These are phyloP conservation scores for Limnephilus lunatus DNA, from an alignment of 2,888 invertebrate genomes.

Conservation along the genomic window DNA sequence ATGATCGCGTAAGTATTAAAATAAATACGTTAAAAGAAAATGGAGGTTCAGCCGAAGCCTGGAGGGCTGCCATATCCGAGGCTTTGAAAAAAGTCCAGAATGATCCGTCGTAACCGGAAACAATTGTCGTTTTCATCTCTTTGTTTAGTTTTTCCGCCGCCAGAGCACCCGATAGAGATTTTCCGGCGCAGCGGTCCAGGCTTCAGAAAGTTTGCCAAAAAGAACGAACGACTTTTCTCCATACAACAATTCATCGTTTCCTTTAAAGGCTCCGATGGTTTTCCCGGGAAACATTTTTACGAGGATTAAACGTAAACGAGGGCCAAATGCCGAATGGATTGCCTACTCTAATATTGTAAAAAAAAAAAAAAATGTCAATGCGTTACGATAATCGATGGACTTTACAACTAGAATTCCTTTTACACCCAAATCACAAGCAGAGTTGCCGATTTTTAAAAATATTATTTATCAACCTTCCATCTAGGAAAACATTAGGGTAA, in stretches of 20 bases:
- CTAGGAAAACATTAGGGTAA: too few relatives aligned
- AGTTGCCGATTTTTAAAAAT: too few relatives aligned
- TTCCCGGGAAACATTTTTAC: background rate
- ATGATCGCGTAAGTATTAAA: background rate
- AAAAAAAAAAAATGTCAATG: background rate
- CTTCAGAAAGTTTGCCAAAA: background rate
- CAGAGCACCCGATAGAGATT: slow-evolving; percentile 10
- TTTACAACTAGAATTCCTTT: too few relatives aligned
- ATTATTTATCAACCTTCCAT: too few relatives aligned
- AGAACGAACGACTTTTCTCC: background rate
- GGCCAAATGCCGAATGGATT: background rate
- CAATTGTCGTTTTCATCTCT: slow-evolving; percentile 26
- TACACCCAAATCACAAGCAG: too few relatives aligned
- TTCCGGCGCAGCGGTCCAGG: slow-evolving; percentile 8
- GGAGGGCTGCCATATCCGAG: background rate
- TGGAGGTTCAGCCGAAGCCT: background rate
- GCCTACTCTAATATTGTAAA: background rate
- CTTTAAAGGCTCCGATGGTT: background rate
- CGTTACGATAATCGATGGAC: background rate
- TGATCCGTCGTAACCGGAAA: slow-evolving; percentile 16
- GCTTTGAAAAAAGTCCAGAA: slow-evolving; percentile 2
- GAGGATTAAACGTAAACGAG: background rate
- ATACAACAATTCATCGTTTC: background rate
- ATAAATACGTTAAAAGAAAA: background rate
- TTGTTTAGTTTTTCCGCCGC: slow-evolving; percentile 36